Base-by-base conservation (phyloP, 2,113 vertebrate species). In the Motacilla alba region DNA sequence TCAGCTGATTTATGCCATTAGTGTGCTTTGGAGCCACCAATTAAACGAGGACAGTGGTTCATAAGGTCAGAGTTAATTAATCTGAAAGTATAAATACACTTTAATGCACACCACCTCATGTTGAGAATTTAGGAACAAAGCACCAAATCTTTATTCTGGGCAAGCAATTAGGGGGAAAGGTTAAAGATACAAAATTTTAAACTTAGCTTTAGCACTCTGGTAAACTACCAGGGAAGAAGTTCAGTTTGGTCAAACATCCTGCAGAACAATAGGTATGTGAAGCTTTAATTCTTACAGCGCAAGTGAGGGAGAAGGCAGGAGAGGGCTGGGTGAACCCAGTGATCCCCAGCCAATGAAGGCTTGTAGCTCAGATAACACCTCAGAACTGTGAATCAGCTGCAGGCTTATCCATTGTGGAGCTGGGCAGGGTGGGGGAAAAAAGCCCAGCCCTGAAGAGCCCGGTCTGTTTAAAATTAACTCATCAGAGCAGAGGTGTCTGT, bases 11-110 rank as follows among this genome's bases (percentile, higher is more conserved):
- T 98, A 98, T 97, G 98, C 98, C 98, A 99, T 98, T 98, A 98
- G 95, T 97, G 96, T 93, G 96, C 97, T 98, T 98, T 97, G 95
- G 96, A 98, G 97, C 96, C 97, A 98, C 98, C 98, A 98, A 99
- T 98, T 98, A 98, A 98, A 98, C 97, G 98, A 98, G 97, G 98
- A 98, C 98, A 98, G 97, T 98, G 98, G 96, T 98, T 98, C 98
- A 97, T 98, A 98, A 98, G 98, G 98, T 98, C 98, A 98, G 74
- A 97, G 95, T 98, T 98, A 98, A 98, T 98, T 98, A 98, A 98
- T 98, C 98, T 95, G 96, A 96, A 96, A 97, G 79, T 94, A 94
- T 87, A 97, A 96, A 97, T 95, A 95, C 59, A 94, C 97, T 98
- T 98, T 97, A 98, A 98, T 98, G 98, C 97, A 97, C 96, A 97